Evolutionary conservation across 1,140 invertebrate genomes (phyloP).

Genomic region (Dinothrombium tinctorium): DNA sequence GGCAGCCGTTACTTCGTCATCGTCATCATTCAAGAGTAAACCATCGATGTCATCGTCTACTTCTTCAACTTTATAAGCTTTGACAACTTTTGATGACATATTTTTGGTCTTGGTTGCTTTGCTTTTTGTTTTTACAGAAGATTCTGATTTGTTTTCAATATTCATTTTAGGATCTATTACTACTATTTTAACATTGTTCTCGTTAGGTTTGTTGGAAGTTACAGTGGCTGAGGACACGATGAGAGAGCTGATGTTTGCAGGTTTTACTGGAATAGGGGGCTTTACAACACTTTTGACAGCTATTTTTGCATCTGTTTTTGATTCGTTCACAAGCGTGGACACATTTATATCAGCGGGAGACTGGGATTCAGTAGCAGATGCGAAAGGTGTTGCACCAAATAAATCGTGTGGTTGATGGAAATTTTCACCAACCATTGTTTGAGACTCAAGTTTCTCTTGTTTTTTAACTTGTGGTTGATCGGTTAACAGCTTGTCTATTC

Average conservation of each 20-base stretch:
- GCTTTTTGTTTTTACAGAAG: background rate
- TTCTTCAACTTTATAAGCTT: constrained; percentile 12
- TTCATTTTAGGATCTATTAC: background rate
- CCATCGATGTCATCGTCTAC: constrained; percentile 12
- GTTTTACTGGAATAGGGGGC: background rate
- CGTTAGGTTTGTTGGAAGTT: background rate
- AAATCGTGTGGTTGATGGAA: constrained; percentile 3
- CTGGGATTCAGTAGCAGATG: background rate
- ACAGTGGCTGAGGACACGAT: no score
- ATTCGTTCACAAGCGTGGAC: background rate
- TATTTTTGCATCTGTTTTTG: background rate
- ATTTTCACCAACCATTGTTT: background rate
- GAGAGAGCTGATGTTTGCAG: no score
- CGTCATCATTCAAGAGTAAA: background rate
- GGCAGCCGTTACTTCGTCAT: background rate
- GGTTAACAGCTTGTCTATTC: background rate
- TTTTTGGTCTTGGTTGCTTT: background rate
- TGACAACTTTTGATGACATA: constrained; percentile 5
- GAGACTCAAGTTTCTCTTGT: background rate
- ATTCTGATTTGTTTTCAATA: background rate
- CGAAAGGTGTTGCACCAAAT: constrained; percentile 8
- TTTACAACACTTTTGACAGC: background rate
- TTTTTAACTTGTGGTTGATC: background rate
- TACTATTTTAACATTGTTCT: background rate
- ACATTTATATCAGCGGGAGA: background rate